These are phyloP conservation scores for Trichomycterus rosablanca DNA, from an alignment of 2,113 vertebrate genomes.

Conservation along the genomic window DNA sequence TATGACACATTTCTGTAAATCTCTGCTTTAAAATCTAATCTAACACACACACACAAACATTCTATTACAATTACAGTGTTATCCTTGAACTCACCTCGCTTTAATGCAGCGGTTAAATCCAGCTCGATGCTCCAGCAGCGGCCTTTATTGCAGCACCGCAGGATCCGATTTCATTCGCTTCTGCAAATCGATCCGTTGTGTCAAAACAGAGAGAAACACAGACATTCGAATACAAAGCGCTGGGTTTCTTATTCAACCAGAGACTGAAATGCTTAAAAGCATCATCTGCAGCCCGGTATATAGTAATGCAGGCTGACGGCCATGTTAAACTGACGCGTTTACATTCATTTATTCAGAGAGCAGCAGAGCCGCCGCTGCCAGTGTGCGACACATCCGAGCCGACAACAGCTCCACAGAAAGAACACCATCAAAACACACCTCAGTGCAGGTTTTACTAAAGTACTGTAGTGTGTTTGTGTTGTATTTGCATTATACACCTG, in stretches of 20 bases:
- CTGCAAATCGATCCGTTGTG: not conserved
- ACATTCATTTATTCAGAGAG: not conserved
- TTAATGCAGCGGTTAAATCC: constrained; percentile 58
- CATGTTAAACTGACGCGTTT: constrained; percentile 34
- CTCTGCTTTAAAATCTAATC: too few species aligned
- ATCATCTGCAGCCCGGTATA: not conserved
- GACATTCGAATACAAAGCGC: not conserved
- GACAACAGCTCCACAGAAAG: not conserved
- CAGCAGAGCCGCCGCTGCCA: not conserved
- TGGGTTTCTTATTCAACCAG: not conserved
- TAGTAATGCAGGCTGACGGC: constrained; percentile 23
- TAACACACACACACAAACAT: too few species aligned
- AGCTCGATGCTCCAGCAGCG: constrained; percentile 54
- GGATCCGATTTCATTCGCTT: not conserved
- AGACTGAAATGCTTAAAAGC: not conserved
- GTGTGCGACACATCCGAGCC: not conserved
- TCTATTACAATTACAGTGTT: too few species aligned
- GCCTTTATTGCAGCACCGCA: constrained; percentile 42
- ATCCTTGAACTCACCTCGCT: constrained; percentile 51
- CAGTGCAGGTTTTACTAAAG: too few species aligned
- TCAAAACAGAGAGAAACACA: too few species aligned
- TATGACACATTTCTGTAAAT: too few species aligned
- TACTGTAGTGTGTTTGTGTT: too few species aligned
- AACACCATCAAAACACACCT: too few species aligned
- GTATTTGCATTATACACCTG: too few species aligned